Percentiles rank a stretch among this genome's conserved stretches.
Conservation (phyloP, 2,797 vertebrate genomes). For the Atherinosoma microstoma region DNA sequence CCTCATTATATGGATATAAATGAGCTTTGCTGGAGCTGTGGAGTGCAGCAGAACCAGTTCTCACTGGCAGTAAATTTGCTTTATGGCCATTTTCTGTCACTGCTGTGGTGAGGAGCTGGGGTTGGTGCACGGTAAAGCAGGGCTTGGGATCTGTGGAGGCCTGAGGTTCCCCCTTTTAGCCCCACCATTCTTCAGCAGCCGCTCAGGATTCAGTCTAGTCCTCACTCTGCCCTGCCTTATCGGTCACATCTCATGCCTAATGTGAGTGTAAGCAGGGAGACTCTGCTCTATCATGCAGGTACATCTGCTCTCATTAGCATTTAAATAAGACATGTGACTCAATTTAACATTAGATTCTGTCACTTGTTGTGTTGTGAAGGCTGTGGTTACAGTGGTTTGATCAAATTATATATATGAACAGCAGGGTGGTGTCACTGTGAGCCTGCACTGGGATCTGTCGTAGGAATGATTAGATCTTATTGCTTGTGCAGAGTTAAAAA, state of each 20-base stretch:
- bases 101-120: conserved; percentile 27
- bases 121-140: conserved; percentile 30
- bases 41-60: conserved; percentile 44
- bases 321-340: conserved; percentile 56
- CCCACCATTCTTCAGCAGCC: conserved; percentile 9
- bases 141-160: conserved; percentile 12
- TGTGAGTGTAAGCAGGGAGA: conserved; percentile 48
- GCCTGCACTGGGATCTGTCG: conserved; percentile 26
- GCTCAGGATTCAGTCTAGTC: conserved; percentile 21
- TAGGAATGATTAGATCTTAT: conserved; percentile 23
- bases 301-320: conserved; percentile 69
- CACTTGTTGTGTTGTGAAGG: conserved; percentile 29
- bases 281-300: conserved; percentile 58
- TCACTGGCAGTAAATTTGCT: conserved; percentile 62
- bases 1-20: conserved; percentile 64
- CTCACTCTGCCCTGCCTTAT: conserved; percentile 7
- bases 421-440: conserved; percentile 6
- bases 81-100: conserved; percentile 66
- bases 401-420: conserved; percentile 46
- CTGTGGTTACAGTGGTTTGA: conserved; percentile 28
- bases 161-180: conserved; percentile 17
- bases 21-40: conserved; percentile 45
- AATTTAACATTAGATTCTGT: conserved; percentile 43
- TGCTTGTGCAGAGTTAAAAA: conserved; percentile 17
- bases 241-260: conserved; percentile 48